A percentile compares a stretch with the other conserved stretches of the same genome.
Conservation (phyloP, 2,888 invertebrate genomes). For the Apodemia mormo region DNA sequence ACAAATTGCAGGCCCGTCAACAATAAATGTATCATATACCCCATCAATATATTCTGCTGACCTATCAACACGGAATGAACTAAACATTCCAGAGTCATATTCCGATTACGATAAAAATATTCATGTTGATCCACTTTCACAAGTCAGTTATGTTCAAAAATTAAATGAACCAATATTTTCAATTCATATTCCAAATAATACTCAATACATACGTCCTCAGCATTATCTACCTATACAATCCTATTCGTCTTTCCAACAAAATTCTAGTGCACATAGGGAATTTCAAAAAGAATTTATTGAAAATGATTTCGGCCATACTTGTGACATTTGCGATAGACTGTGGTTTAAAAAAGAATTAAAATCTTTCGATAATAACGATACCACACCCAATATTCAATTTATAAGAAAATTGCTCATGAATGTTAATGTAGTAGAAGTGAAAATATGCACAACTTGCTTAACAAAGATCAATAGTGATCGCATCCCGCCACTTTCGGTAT, state of each 20-base stretch:
- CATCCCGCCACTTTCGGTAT: slow-evolving; percentile 32
- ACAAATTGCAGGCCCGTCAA: too few relatives aligned
- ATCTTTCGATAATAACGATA: slow-evolving; percentile 24
- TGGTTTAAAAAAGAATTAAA: slow-evolving; percentile 32
- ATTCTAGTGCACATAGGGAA: not conserved
- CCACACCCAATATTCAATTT: slow-evolving; percentile 17
- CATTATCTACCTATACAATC: not conserved
- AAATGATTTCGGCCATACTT: slow-evolving; percentile 33
- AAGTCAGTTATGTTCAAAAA: too few relatives aligned
- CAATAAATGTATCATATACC: too few relatives aligned
- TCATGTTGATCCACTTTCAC: too few relatives aligned
- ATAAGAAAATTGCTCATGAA: slow-evolving; percentile 32
- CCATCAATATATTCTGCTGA: too few relatives aligned
- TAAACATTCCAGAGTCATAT: too few relatives aligned
- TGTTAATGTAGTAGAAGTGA: slow-evolving; percentile 26
- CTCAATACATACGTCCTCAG: not conserved
- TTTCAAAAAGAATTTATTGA: slow-evolving; percentile 23
- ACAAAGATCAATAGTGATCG: slow-evolving; percentile 31
- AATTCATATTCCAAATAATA: too few relatives aligned
- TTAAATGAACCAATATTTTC: too few relatives aligned
- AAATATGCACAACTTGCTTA: slow-evolving; percentile 36
- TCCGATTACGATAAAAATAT: too few relatives aligned
- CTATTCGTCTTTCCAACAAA: slow-evolving; percentile 7
- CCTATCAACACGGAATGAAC: too few relatives aligned
- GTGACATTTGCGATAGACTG: slow-evolving; percentile 33